A percentile compares a stretch with the other conserved stretches of the same genome.
Evolutionary conservation across 2,888 invertebrate species (phyloP).

Genomic region (Apamea crenata): DNA sequence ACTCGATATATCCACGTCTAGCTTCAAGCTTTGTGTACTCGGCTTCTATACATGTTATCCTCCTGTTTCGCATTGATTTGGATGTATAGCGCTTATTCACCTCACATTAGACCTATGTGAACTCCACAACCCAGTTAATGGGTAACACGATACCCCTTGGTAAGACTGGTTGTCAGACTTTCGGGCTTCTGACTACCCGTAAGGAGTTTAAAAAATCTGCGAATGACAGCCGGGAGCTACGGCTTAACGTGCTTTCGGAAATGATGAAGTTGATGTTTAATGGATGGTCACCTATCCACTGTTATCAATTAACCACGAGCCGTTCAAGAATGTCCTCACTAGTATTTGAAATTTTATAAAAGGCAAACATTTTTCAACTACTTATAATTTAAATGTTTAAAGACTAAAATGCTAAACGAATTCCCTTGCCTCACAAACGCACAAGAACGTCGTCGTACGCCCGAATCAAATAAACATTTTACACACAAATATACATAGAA

Average conservation of each 20-base stretch:
- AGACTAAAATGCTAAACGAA: slow-evolving; percentile 35
- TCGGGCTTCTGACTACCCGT: background rate
- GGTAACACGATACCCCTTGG: background rate
- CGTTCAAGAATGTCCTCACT: background rate
- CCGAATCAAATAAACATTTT: slow-evolving; percentile 70
- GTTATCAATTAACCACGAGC: background rate
- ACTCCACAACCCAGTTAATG: background rate
- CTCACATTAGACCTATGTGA: background rate
- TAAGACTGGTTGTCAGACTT: background rate
- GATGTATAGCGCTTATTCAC: background rate
- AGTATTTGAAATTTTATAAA: background rate
- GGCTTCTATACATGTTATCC: background rate
- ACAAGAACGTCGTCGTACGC: slow-evolving; percentile 36
- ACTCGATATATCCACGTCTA: slow-evolving; percentile 50
- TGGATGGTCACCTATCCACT: background rate
- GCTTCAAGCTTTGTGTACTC: slow-evolving; percentile 12
- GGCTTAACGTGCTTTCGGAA: background rate
- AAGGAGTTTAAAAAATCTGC: background rate
- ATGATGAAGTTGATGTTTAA: too few species aligned
- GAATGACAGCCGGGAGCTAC: background rate
- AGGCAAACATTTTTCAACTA: background rate
- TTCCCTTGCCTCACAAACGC: slow-evolving; percentile 20
- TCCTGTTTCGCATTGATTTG: background rate
- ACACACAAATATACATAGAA: slow-evolving; percentile 73
- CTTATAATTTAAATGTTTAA: slow-evolving; percentile 15